Evolutionary conservation across 2,113 vertebrate genomes (phyloP).

Genomic region (Tenrec ecaudatus): DNA sequence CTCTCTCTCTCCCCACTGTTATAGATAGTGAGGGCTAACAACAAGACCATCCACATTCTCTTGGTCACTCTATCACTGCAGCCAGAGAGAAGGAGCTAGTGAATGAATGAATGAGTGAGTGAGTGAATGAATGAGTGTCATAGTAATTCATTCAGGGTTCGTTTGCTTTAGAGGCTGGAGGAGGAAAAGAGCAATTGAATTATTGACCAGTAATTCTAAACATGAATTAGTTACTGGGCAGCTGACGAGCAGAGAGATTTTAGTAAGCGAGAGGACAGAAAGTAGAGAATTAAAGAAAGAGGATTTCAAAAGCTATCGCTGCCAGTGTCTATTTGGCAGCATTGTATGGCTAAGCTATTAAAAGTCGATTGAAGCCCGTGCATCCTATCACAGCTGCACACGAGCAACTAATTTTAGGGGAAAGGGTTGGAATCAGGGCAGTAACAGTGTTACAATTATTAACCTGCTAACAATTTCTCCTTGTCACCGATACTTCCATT

Average conservation of each 20-base stretch:
- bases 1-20: neutral
- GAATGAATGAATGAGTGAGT: neutral
- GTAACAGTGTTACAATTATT: neutral
- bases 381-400: neutral
- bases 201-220: neutral
- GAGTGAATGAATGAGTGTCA: neutral
- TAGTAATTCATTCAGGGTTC: neutral
- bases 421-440: neutral
- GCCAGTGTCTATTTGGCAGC: neutral
- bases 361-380: constrained; percentile 6
- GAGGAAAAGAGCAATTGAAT: neutral
- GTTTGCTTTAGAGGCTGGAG: neutral
- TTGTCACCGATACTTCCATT: too few relatives aligned
- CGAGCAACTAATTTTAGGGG: neutral
- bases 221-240: neutral
- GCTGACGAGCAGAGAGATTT: neutral
- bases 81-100: too few relatives aligned
- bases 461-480: neutral
- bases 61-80: too few relatives aligned
- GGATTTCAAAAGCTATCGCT: neutral
- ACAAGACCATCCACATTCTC: too few relatives aligned
- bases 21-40: neutral
- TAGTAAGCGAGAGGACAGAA: neutral
- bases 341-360: neutral
- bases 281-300: neutral